A percentile compares a stretch with the other conserved stretches of the same genome.
Conservation (phyloP, 1,140 invertebrate species). For the Halictus rubicundus region DNA sequence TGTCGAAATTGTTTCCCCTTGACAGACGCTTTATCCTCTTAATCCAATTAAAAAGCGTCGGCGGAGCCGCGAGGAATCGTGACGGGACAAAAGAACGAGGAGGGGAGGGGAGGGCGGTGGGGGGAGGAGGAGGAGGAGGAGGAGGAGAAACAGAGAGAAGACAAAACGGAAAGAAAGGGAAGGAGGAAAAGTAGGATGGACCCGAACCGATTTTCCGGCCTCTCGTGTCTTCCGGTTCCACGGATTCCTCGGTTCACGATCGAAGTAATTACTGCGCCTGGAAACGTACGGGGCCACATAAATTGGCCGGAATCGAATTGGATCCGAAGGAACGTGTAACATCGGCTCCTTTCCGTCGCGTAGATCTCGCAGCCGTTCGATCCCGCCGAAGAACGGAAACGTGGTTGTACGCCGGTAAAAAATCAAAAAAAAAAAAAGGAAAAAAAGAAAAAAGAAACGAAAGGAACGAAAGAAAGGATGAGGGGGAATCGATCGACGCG, state of each 20-base stretch:
- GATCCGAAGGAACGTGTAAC: conserved; percentile 53
- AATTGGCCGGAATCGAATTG: conserved; percentile 53
- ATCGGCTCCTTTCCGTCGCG: conserved; percentile 41
- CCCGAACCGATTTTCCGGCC: conserved; percentile 21
- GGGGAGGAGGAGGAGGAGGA: too few relatives aligned
- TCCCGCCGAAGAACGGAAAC: background rate
- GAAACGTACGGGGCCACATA: conserved; percentile 56
- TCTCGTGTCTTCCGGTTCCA: conserved; percentile 13
- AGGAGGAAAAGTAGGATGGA: background rate
- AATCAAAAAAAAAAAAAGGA: background rate
- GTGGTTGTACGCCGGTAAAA: too few relatives aligned
- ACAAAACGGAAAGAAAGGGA: too few relatives aligned
- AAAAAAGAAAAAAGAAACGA: too few relatives aligned
- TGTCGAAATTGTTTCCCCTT: conserved; percentile 14
- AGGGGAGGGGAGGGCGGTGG: too few relatives aligned
- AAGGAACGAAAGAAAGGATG: too few relatives aligned
- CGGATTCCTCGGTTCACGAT: conserved; percentile 29
- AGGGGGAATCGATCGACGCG: conserved; percentile 21
- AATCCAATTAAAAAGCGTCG: conserved; percentile 17
- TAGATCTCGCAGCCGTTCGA: conserved; percentile 20
- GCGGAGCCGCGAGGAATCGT: background rate
- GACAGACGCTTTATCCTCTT: conserved; percentile 5
- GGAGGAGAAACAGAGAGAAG: too few relatives aligned
- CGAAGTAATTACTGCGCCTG: conserved; percentile 51
- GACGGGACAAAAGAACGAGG: background rate